Evolutionary conservation across 2,113 vertebrate genomes (phyloP).

Genomic region (Diadophis punctatus): DNA sequence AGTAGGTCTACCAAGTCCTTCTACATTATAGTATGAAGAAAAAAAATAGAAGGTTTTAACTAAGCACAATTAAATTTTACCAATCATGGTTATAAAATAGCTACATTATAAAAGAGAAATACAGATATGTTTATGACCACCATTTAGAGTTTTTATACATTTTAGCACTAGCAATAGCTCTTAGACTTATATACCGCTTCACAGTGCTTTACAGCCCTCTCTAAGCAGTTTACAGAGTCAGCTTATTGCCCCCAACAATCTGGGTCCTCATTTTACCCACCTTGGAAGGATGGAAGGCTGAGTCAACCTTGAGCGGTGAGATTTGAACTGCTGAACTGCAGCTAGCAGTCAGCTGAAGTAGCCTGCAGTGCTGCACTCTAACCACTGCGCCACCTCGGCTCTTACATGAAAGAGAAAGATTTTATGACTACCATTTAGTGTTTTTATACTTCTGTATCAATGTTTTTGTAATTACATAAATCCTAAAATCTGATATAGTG

Average conservation of each 20-base stretch:
- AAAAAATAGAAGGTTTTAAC: neutral
- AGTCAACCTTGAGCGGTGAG: too few relatives aligned
- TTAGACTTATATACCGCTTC: too few relatives aligned
- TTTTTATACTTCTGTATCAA: neutral
- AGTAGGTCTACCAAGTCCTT: neutral
- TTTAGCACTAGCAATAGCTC: too few relatives aligned
- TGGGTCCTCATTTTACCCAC: too few relatives aligned
- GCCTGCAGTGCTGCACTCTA: too few relatives aligned
- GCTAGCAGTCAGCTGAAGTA: too few relatives aligned
- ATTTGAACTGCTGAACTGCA: too few relatives aligned
- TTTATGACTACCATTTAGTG: neutral
- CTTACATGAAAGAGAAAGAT: neutral
- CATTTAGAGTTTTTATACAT: neutral
- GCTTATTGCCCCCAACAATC: too few relatives aligned
- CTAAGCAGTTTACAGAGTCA: too few relatives aligned
- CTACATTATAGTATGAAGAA: neutral
- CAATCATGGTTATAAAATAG: neutral
- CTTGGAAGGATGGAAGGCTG: too few relatives aligned
- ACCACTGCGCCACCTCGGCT: too few relatives aligned
- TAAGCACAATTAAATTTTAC: neutral
- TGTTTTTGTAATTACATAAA: neutral
- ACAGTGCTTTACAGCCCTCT: too few relatives aligned
- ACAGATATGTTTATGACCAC: neutral
- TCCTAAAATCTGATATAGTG: neutral
- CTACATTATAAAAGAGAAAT: neutral